Conservation (phyloP, 2,888 invertebrate species). For the Tethea ocularis region DNA sequence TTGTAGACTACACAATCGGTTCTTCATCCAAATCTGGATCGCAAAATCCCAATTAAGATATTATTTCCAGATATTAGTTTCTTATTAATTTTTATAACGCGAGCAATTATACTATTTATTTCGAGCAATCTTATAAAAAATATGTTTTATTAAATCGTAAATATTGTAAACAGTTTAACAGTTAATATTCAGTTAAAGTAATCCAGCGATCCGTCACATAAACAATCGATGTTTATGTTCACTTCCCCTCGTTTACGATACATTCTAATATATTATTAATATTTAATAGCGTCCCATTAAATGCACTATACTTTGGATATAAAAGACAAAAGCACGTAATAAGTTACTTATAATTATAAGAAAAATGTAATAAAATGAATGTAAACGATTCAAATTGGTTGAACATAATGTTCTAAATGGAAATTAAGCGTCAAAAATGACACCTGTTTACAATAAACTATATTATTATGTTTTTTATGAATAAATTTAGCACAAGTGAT, state of each 20-base stretch:
- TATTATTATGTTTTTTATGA: too few species aligned
- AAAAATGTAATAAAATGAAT: background rate
- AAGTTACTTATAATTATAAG: background rate
- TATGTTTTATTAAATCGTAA: background rate
- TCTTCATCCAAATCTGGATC: too few species aligned
- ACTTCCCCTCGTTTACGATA: background rate
- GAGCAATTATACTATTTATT: background rate
- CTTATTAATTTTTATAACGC: too few species aligned
- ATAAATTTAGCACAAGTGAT: too few species aligned
- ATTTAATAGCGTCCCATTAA: background rate
- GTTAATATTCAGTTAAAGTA: background rate
- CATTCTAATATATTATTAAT: background rate
- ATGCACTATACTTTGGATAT: background rate
- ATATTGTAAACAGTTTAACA: too few species aligned
- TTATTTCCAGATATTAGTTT: too few species aligned
- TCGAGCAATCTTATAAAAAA: too few species aligned
- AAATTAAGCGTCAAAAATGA: background rate
- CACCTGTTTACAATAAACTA: background rate
- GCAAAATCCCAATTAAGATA: too few species aligned
- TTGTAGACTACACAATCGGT: too few species aligned
- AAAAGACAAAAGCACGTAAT: background rate
- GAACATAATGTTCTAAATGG: background rate
- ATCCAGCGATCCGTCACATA: background rate
- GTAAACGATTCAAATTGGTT: background rate
- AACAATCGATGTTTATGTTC: background rate